Evolutionary conservation across 1,140 invertebrate species (phyloP), one percentile per base, ranked within the genome.

Genomic region (Druon quercuslanigerum): DNA sequence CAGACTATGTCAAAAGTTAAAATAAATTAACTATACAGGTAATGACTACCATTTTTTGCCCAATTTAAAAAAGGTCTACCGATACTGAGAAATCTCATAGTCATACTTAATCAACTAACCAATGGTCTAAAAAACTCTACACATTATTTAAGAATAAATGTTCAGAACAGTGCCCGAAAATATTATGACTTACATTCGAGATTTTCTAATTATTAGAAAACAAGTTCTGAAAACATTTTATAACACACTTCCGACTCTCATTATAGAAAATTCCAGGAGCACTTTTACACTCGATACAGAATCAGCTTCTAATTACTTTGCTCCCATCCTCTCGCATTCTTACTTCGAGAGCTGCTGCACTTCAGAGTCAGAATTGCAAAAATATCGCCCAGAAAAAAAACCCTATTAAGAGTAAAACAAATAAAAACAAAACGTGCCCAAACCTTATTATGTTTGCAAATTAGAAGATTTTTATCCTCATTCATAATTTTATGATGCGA

Each of bases 261-360:
- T 66, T 40, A 13, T 46, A 66, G 25, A 7, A 40, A n/a, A 66
- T 66, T 66, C 60, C 40, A 9, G 40, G 11, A 46, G 40, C 40
- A 46, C 40, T 25, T 66, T 66, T 66, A 16, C 40, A n/a, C 25
- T n/a, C 20, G 60, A 40, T n/a, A 66, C 25, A 66, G 33, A 66
- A 66, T 66, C 33, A 66, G 33, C 60, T 66, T 14, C 60, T 33
- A 66, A 66, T 66, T 66, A 66, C 40, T 66, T 40, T 14, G 16
- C 60, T 14, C 16, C 25, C 40, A 33, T 66, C 60, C 60, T 40
- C 40, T 66, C 25, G 16, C n/a, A 40, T 66, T 66, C 40, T 66
- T 66, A 25, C 33, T 40, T n/a, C 16, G 25, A n/a, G 60, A 66
- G 40, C 25, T 40, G 33, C 60, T 66, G 14, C 33, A 7, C 16